Conservation (phyloP, 2,797 vertebrate species). For the Ciconia nigra region DNA sequence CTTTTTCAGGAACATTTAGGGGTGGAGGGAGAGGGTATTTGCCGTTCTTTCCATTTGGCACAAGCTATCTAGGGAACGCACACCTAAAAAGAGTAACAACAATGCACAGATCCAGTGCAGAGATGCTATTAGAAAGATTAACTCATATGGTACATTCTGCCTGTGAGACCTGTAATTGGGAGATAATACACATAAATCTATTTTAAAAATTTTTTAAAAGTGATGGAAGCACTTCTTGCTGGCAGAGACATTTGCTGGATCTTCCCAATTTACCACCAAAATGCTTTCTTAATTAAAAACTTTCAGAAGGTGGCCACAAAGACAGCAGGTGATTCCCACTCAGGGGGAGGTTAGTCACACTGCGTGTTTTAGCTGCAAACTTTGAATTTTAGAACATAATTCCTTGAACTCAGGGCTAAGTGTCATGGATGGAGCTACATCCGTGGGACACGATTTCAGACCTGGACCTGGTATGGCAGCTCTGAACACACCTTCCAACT, state of each 20-base stretch:
- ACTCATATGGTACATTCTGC: not conserved
- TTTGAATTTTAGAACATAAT: not conserved
- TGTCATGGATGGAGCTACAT: not conserved
- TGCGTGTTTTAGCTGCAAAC: not conserved
- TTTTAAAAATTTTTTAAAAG: not conserved
- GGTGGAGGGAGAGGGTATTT: not conserved
- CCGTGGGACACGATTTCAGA: fast-evolving
- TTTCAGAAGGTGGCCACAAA: not conserved
- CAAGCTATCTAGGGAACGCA: not conserved
- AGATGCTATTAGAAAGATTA: not conserved
- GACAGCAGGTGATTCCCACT: not conserved
- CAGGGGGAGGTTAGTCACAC: not conserved
- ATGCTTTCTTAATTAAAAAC: not conserved
- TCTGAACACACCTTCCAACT: not conserved
- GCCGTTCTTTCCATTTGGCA: not conserved
- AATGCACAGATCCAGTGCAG: not conserved
- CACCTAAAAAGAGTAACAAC: not conserved
- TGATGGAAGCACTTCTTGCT: not conserved
- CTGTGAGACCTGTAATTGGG: not conserved
- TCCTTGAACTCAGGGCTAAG: not conserved
- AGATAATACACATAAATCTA: not conserved
- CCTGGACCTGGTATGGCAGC: not conserved
- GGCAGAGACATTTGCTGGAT: not conserved
- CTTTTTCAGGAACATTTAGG: not conserved
- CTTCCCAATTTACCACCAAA: not conserved